Conservation (phyloP, 2,113 vertebrate species). For the Microtus montanus region DNA sequence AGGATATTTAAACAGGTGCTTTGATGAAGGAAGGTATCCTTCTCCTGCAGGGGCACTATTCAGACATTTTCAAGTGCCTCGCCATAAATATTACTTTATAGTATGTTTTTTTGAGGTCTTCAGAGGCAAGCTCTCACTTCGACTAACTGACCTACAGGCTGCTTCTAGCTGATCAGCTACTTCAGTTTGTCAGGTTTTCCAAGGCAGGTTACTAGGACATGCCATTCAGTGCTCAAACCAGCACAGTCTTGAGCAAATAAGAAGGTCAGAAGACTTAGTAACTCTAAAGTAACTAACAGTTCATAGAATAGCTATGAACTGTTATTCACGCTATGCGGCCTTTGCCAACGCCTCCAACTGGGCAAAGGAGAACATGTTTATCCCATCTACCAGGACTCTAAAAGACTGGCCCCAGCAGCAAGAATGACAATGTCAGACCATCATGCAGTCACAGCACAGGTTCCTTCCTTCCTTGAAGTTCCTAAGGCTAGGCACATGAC, state of each 20-base stretch:
- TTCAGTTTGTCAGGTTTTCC: background rate
- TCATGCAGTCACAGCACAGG: background rate
- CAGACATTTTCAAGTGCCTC: background rate
- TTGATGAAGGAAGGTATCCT: conserved; percentile 7
- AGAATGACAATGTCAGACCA: background rate
- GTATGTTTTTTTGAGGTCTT: background rate
- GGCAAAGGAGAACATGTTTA: background rate
- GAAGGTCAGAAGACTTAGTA: background rate
- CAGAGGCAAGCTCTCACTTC: background rate
- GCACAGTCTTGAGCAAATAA: background rate
- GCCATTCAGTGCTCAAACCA: no score
- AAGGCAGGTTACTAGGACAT: background rate
- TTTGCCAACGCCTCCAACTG: background rate
- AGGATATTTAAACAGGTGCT: background rate
- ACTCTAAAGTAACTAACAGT: no score
- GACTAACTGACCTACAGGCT: background rate
- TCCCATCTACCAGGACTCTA: background rate
- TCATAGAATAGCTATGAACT: no score
- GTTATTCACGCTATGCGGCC: background rate
- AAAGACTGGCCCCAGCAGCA: accelerated
- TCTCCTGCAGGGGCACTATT: background rate
- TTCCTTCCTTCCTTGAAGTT: background rate
- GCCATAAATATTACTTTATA: background rate
- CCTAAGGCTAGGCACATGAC: background rate
- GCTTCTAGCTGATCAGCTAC: background rate